Evolutionary conservation across 2,113 vertebrate species (phyloP).

Genomic region (Cairina moschata): DNA sequence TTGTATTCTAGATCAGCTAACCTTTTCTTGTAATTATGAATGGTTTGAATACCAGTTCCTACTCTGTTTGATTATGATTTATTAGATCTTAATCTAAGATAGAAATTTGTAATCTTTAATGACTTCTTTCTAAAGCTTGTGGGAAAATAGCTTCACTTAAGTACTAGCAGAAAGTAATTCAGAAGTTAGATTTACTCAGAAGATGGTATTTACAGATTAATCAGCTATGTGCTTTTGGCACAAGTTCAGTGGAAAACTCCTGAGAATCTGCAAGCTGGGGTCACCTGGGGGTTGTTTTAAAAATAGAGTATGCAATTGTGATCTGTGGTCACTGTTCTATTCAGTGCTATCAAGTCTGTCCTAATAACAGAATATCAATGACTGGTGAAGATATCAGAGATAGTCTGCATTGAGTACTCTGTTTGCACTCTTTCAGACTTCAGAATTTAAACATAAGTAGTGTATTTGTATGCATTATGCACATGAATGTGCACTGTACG

Average conservation of each 20-base stretch:
- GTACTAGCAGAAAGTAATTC: not conserved
- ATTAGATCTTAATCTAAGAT: slow-evolving; percentile 3
- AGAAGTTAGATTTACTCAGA: slow-evolving; percentile 17
- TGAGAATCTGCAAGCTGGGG: not conserved
- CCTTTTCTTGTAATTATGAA: not conserved
- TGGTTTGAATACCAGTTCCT: not conserved
- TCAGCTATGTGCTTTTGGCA: not conserved
- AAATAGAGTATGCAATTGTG: not conserved
- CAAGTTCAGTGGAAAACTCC: not conserved
- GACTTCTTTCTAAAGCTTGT: not conserved
- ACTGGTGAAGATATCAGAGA: not conserved
- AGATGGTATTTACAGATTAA: not conserved
- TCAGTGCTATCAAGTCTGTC: not conserved
- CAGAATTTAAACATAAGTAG: not conserved
- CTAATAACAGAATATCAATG: not conserved
- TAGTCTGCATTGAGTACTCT: not conserved
- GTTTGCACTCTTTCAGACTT: not conserved
- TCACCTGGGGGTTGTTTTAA: not conserved
- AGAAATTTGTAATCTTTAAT: not conserved
- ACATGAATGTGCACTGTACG: not conserved
- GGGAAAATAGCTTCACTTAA: not conserved
- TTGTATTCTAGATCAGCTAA: not conserved
- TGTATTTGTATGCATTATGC: not conserved
- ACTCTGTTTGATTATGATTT: not conserved
- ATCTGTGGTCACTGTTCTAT: not conserved